Evolutionary conservation across 2,113 vertebrate species (phyloP).

Genomic region (Sander vitreus): DNA sequence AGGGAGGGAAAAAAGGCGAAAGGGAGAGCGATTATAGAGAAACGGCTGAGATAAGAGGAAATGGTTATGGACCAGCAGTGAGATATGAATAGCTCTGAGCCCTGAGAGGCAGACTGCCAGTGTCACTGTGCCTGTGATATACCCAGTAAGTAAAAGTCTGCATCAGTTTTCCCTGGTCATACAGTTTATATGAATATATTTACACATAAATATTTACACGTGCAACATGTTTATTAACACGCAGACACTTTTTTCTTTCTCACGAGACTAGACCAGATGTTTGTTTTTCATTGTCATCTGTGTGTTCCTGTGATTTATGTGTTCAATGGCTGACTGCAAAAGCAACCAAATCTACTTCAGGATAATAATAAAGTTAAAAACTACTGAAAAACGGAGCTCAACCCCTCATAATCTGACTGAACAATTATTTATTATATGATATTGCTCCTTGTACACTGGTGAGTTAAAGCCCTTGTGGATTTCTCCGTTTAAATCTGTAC

Average conservation of each 20-base stretch:
- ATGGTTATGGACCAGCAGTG: constrained; percentile 60
- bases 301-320: constrained; percentile 38
- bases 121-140: constrained; percentile 41
- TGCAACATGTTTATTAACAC: background rate
- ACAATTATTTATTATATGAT: constrained; percentile 18
- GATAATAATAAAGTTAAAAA: constrained; percentile 28
- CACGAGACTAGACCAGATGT: background rate
- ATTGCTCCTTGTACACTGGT: background rate
- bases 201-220: constrained; percentile 23
- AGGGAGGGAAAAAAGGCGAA: constrained; percentile 23
- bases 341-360: constrained; percentile 14
- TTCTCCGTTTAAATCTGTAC: constrained; percentile 5
- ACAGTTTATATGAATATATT: constrained; percentile 8
- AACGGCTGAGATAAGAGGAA: constrained; percentile 59
- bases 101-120: constrained; percentile 34
- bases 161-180: constrained; percentile 2
- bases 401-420: background rate
- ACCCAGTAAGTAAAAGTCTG: constrained; percentile 24
- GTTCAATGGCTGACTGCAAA: constrained; percentile 1
- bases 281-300: constrained; percentile 19
- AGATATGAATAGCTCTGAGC: constrained; percentile 61
- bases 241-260: background rate
- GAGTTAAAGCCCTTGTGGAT: background rate
- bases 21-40: constrained; percentile 49
- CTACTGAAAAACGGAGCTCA: background rate